Percentiles rank a stretch among this genome's conserved stretches.
Conservation (phyloP, 2,888 invertebrate species). For the Agriopis aurantiaria region DNA sequence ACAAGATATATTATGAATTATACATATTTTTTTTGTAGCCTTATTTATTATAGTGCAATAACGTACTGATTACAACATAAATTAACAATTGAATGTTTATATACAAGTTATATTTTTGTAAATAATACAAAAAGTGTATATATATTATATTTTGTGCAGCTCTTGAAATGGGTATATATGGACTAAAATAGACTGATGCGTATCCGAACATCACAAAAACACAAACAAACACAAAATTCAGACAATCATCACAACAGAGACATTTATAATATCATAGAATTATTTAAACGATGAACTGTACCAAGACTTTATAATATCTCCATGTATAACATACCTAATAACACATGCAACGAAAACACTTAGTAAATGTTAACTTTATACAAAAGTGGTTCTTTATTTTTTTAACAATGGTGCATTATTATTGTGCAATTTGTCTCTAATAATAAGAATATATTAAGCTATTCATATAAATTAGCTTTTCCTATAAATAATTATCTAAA, state of each 20-base stretch:
- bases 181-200: conserved; percentile 33
- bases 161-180: not conserved
- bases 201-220: not conserved
- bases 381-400: conserved; percentile 33
- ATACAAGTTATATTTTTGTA: conserved; percentile 7
- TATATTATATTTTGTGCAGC: not conserved
- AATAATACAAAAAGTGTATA: conserved; percentile 2
- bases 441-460: not conserved
- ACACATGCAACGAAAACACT: conserved; percentile 17
- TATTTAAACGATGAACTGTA: conserved; percentile 1
- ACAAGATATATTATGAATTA: conserved; percentile 10
- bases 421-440: conserved; percentile 59
- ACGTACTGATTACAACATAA: conserved; percentile 4
- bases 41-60: conserved; percentile 38
- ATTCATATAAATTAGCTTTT: conserved; percentile 6
- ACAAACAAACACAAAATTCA: not conserved
- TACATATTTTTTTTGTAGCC: conserved; percentile 15
- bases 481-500: conserved; percentile 2
- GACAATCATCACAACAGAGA: conserved; percentile 1
- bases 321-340: not conserved
- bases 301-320: conserved; percentile 2
- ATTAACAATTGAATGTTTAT: not conserved
- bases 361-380: conserved; percentile 1
- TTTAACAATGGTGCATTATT: conserved; percentile 56
- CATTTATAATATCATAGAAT: not conserved